Evolutionary conservation across 2,113 vertebrate genomes (phyloP).

Genomic region (Tauraco erythrolophus): DNA sequence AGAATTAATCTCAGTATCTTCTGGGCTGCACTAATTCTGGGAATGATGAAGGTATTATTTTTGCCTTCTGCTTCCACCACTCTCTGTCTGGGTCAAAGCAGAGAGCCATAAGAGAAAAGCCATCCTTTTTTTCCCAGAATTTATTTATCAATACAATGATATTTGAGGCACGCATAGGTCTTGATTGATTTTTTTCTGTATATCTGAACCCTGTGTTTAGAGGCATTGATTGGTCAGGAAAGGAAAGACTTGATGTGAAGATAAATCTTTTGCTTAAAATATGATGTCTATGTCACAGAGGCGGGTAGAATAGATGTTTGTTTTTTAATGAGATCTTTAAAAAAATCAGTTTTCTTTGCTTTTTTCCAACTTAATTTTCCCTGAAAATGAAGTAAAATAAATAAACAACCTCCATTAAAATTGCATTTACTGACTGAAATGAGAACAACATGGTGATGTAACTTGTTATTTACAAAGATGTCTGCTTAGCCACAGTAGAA

Average conservation of each 20-base stretch:
- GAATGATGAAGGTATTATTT: not conserved
- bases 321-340: not conserved
- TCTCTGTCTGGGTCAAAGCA: not conserved
- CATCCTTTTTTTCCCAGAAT: not conserved
- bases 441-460: not conserved
- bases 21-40: not conserved
- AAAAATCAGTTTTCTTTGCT: not conserved
- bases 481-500: not conserved
- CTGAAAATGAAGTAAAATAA: constrained; percentile 3
- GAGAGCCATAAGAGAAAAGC: not conserved
- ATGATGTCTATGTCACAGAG: not conserved
- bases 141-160: not conserved
- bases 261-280: not conserved
- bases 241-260: not conserved
- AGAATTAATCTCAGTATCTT: not conserved
- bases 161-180: not conserved
- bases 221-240: not conserved
- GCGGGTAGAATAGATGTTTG: not conserved
- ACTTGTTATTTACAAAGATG: not conserved
- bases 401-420: not conserved
- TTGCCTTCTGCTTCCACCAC: not conserved
- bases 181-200: not conserved
- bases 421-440: not conserved
- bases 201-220: not conserved
- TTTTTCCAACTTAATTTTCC: not conserved